Percentiles rank a stretch among this genome's conserved stretches.
Evolutionary conservation across 2,888 invertebrate genomes (phyloP).

Genomic region (Rotaria sp.): DNA sequence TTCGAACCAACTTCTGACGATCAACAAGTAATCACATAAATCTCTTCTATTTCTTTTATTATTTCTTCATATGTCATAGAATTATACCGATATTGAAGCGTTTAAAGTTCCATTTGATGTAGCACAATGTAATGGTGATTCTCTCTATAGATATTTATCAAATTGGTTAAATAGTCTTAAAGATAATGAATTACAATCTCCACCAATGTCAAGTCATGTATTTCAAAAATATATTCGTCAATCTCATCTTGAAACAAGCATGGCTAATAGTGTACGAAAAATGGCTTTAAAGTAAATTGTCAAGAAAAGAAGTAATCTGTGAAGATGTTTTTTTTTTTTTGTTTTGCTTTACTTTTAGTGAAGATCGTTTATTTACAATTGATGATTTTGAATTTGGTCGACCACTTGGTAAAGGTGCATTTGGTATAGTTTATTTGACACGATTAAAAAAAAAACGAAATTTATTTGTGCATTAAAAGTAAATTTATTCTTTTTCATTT

Average conservation of each 20-base stretch:
- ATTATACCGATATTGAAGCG: neutral
- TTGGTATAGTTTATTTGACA: constrained; percentile 36
- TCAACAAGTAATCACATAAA: too few species aligned
- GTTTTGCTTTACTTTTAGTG: too few species aligned
- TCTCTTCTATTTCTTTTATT: too few species aligned
- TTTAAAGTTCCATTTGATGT: neutral
- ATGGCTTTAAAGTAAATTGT: constrained; percentile 16
- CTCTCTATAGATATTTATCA: neutral
- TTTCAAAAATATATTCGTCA: constrained; percentile 4
- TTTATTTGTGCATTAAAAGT: constrained; percentile 29
- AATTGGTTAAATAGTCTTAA: neutral
- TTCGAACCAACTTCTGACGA: too few species aligned
- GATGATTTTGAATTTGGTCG: constrained; percentile 40
- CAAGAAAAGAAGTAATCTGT: too few species aligned
- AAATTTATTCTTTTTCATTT: neutral
- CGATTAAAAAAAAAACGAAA: constrained; percentile 35
- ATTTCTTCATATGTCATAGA: too few species aligned
- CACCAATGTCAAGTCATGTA: neutral
- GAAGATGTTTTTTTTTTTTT: too few species aligned
- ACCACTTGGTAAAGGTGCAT: constrained; percentile 38
- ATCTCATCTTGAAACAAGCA: neutral
- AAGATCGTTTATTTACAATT: constrained; percentile 32
- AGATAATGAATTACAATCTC: neutral
- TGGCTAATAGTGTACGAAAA: neutral
- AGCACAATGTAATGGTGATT: neutral